Evolutionary conservation across 2,113 vertebrate species (phyloP), one percentile per base, ranked within the genome.

Genomic region (Nannospalax galili): DNA sequence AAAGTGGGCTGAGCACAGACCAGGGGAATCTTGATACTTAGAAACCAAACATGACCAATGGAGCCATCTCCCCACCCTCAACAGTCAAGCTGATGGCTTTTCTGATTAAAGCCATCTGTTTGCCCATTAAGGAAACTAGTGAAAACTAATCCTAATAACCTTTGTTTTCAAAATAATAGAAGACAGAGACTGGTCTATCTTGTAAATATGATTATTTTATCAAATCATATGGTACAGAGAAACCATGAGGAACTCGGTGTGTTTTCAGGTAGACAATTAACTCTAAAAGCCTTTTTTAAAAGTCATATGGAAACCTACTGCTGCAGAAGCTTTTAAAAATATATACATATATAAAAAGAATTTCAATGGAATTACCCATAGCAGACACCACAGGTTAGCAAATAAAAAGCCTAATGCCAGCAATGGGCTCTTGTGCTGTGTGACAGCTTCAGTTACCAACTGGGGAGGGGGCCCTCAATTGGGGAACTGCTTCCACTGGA

Each of bases 151-250:
- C 85, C 58, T 64, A 87, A 80, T 30, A 65, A 8, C 30, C 16
- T 9, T 72, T 48, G 30, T 64, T 89, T 78, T 91, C 40, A 85
- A 60, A 82, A 72, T 88, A 87, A 75, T 72, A 80, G 45, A 81
- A 95, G 26, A 78, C 1, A 60, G 24, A 88, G 24, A 89, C 26
- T 69, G 22, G 11, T 35, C 42, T 35, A n/a, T 62, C 37, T 95
- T 80, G 84, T 12, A 81, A 75, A 70, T 58, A 69, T 37, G 28
- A 11, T 26, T 70, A 81, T 89, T 85, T 96, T 85, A 78, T 30
- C 45, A 81, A 79, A 42, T 17, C 67, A 74, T 32, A 48, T 56
- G 62, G 19, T 45, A 78, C 58, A 82, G 40, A 52, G 9, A 20
- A 37, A 20, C 30, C 78, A 11, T 77, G 20, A 42, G 10, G 37